Evolutionary conservation across 2,888 invertebrate genomes (phyloP).

Genomic region (Mesopsocus fuscifrons): DNA sequence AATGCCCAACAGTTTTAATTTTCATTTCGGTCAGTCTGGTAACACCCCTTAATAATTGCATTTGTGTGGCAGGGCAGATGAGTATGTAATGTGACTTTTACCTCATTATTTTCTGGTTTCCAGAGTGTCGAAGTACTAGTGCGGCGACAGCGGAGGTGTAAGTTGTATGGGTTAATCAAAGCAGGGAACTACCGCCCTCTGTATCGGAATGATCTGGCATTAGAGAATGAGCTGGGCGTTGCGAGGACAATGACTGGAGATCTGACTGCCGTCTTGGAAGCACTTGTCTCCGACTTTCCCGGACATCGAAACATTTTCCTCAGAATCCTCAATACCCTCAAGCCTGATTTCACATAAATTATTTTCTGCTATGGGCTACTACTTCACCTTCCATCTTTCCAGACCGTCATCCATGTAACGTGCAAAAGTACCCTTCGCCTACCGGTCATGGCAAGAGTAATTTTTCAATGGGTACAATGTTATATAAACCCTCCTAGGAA

Average conservation of each 20-base stretch:
- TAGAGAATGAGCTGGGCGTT: slow-evolving; percentile 35
- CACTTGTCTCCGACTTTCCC: slow-evolving; percentile 41
- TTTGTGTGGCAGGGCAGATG: too few species aligned
- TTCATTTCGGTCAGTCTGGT: too few species aligned
- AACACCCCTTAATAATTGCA: not conserved
- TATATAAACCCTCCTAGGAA: too few species aligned
- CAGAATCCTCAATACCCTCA: slow-evolving; percentile 4
- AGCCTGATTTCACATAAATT: not conserved
- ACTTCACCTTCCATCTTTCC: too few species aligned
- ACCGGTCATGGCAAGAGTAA: too few species aligned
- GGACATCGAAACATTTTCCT: not conserved
- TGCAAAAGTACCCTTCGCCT: too few species aligned
- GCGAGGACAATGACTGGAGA: slow-evolving; percentile 37
- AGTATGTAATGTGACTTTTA: too few species aligned
- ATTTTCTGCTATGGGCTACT: too few species aligned
- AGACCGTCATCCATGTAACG: too few species aligned
- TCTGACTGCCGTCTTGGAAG: slow-evolving; percentile 35
- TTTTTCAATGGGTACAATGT: too few species aligned
- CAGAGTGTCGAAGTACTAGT: slow-evolving; percentile 40
- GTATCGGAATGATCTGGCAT: slow-evolving; percentile 26
- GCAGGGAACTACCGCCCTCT: slow-evolving; percentile 24
- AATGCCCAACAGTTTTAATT: too few species aligned
- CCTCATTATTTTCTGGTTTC: too few species aligned
- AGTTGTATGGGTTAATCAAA: slow-evolving; percentile 31
- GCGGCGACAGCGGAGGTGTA: slow-evolving; percentile 47